These are phyloP conservation scores for Channallabes apus DNA, from an alignment of 2,797 vertebrate genomes.

Conservation along the genomic window DNA sequence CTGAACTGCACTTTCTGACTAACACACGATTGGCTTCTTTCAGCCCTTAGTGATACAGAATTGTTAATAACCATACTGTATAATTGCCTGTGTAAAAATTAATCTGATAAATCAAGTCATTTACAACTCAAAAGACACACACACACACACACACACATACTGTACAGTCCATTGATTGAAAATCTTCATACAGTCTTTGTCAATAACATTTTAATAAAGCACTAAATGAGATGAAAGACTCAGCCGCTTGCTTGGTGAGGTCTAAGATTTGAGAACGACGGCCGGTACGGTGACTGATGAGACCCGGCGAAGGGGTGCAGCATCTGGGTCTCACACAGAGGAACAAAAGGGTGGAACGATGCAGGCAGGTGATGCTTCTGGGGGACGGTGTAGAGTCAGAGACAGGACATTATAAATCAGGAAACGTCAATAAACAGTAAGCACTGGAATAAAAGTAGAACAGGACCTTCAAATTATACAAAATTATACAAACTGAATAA, in stretches of 20 bases:
- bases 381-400: slow-evolving; percentile 9
- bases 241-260: neutral
- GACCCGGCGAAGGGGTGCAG: slow-evolving; percentile 18
- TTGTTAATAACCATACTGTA: neutral
- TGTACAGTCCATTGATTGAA: neutral
- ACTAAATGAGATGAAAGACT: neutral
- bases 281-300: neutral
- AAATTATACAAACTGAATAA: neutral
- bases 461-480: neutral
- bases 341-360: slow-evolving; percentile 20
- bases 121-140: neutral
- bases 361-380: slow-evolving; percentile 29
- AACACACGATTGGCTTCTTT: neutral
- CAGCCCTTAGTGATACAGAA: neutral
- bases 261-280: neutral
- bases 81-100: slow-evolving; percentile 26
- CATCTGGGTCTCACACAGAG: neutral
- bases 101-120: slow-evolving; percentile 28
- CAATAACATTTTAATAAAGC: slow-evolving; percentile 7
- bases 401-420: neutral
- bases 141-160: neutral
- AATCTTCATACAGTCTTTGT: neutral
- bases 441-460: neutral
- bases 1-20: neutral
- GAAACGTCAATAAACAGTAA: neutral